A percentile compares a stretch with the other conserved stretches of the same genome.
Evolutionary conservation across 2,797 vertebrate species (phyloP).

Genomic region (Botia almorhae): DNA sequence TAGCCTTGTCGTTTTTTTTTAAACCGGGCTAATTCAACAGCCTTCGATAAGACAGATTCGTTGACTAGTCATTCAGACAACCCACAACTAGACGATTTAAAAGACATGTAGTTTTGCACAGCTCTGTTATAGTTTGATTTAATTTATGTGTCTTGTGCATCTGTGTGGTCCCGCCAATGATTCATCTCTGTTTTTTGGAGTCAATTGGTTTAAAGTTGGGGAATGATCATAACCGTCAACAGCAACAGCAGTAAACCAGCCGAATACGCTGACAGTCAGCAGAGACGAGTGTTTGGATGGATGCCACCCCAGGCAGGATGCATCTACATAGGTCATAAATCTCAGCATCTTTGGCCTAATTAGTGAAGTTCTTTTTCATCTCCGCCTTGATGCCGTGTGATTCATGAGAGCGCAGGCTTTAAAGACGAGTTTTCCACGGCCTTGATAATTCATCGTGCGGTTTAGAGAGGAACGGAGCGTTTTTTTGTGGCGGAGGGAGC

Average conservation of each 20-base stretch:
- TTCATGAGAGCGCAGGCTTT: slow-evolving; percentile 57
- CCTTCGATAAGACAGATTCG: background rate
- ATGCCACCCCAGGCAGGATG: slow-evolving; percentile 9
- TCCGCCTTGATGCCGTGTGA: slow-evolving; percentile 65
- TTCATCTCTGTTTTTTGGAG: slow-evolving; percentile 40
- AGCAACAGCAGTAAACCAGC: slow-evolving; percentile 25
- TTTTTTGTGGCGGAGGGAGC: slow-evolving; percentile 3
- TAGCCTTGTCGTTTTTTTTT: no score
- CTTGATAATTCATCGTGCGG: slow-evolving; percentile 59
- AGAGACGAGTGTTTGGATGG: slow-evolving; percentile 31
- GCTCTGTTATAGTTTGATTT: slow-evolving; percentile 46
- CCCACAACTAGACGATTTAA: background rate
- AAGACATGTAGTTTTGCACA: background rate
- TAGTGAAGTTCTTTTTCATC: slow-evolving; percentile 68
- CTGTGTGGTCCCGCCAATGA: slow-evolving; percentile 43
- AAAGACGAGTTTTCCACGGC: slow-evolving; percentile 63
- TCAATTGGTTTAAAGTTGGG: slow-evolving; percentile 37
- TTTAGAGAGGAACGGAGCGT: slow-evolving; percentile 58
- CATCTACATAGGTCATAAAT: slow-evolving; percentile 61
- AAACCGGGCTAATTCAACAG: background rate
- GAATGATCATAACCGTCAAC: slow-evolving; percentile 30
- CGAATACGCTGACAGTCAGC: slow-evolving; percentile 33
- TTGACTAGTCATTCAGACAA: background rate
- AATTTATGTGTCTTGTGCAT: slow-evolving; percentile 12
- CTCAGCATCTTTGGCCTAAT: slow-evolving; percentile 64